Base-by-base conservation (phyloP, 2,113 vertebrate species). In the Circaetus cinerascens region DNA sequence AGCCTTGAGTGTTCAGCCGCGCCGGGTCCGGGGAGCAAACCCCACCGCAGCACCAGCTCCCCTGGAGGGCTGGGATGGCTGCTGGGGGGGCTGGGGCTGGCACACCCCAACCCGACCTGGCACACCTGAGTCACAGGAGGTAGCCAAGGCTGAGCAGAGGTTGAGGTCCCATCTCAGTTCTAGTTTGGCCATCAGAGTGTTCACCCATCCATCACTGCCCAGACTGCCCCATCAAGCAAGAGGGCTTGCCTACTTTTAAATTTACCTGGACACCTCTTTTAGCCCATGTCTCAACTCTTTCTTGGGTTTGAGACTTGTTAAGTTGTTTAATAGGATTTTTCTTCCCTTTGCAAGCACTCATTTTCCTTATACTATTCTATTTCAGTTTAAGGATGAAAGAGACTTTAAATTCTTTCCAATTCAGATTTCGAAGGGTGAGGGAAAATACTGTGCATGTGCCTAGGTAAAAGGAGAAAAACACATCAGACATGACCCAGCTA, bases 21-120 rank as follows among this genome's bases (percentile, higher is more conserved):
- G 50, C 21, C 2, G 2, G 10, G 6, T 30, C 40, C 1, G 1
- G 20, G 11, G 21, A 40, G 7, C 27, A 87, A 78, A 48, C 12
- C 21, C 22, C 71, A 43, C 13, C 2, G 1, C 3, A 41, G 25
- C 1, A 4, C 7, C 45, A 43, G 15, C 40, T 11, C 4, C 10
- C 15, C 40, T 29, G 22, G 8, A 82, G 40, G 19, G 12, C 32
- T 91, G 75, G 57, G 13, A 19, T 38, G 71, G 62, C 14, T 71
- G 36, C 45, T 45, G 38, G 29, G 5, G 30, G 9, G 26, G 17
- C 25, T 25, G 6, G 15, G 25, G 8, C n/a, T 10, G 23, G 3
- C 11, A 67, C 29, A 45, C 9, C 34, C 17, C 76, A 45, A 15
- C 16, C 45, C 0, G 0, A 13, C 34, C 36, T 10, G 16, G 57